Evolutionary conservation across 2,888 invertebrate genomes (phyloP).

Genomic region (Hipparchia sbordonii): DNA sequence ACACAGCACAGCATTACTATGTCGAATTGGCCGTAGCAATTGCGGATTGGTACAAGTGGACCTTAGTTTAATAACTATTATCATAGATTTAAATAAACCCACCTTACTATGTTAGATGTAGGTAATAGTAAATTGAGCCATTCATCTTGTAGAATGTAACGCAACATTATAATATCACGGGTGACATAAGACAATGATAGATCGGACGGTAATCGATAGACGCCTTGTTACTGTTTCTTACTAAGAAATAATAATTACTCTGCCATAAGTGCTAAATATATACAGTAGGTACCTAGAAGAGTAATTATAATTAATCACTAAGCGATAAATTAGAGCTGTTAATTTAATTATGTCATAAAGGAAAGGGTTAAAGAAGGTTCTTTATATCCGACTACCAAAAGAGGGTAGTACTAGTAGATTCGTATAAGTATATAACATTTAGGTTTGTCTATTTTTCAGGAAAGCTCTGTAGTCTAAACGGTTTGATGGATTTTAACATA

Average conservation of each 20-base stretch:
- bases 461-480: too few relatives aligned
- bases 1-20: background rate
- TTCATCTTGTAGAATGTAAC: background rate
- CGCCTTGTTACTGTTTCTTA: background rate
- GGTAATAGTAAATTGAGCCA: background rate
- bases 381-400: too few relatives aligned
- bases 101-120: background rate
- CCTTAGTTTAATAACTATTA: too few relatives aligned
- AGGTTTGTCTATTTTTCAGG: too few relatives aligned
- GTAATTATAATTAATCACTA: background rate
- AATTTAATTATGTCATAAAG: background rate
- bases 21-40: conserved; percentile 3
- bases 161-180: background rate
- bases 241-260: too few relatives aligned
- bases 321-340: background rate
- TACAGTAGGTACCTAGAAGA: too few relatives aligned
- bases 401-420: too few relatives aligned
- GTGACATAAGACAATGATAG: background rate
- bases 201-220: conserved; percentile 5
- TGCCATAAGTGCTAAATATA: too few relatives aligned
- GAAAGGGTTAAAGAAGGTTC: too few relatives aligned
- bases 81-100: background rate
- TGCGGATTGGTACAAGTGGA: too few relatives aligned
- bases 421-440: too few relatives aligned
- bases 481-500: too few relatives aligned